phyloP scores from a whole-genome alignment of 2,797 vertebrate genomes.

The Vireo griseus region DNA sequence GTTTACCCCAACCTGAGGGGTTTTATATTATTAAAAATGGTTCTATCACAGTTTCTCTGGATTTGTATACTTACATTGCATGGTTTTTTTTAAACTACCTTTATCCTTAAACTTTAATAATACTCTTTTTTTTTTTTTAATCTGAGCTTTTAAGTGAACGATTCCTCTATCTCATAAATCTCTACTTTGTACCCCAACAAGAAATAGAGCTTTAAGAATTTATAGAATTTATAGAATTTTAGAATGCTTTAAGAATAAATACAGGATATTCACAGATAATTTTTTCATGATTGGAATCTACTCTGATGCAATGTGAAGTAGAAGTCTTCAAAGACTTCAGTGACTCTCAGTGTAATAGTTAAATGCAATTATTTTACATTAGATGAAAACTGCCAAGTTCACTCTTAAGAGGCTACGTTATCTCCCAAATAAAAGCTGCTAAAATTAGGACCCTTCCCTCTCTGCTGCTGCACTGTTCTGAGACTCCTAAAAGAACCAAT shows the following conservation, averaged over 20 bases:
- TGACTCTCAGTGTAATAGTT: slow-evolving; percentile 33
- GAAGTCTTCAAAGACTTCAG: slow-evolving; percentile 30
- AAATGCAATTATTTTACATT: slow-evolving; percentile 61
- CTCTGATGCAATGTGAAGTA: neutral
- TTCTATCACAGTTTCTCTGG: neutral
- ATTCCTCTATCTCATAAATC: neutral
- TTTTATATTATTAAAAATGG: neutral
- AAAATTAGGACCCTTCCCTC: slow-evolving; percentile 28
- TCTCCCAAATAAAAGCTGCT: slow-evolving; percentile 45
- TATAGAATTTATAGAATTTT: no score
- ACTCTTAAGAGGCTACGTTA: neutral
- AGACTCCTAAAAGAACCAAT: slow-evolving; percentile 57
- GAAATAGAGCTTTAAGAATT: neutral
- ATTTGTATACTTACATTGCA: neutral
- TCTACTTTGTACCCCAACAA: neutral
- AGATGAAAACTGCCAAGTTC: slow-evolving; percentile 52
- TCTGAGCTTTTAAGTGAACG: neutral
- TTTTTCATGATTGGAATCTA: neutral
- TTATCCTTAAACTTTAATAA: neutral
- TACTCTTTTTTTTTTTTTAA: neutral
- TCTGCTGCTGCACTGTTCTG: slow-evolving; percentile 34
- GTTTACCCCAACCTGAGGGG: neutral
- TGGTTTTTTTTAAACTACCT: neutral
- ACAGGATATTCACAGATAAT: neutral
- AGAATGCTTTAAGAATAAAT: neutral